Base-by-base conservation (phyloP, 2,113 vertebrate genomes). In the Lasiurus borealis region DNA sequence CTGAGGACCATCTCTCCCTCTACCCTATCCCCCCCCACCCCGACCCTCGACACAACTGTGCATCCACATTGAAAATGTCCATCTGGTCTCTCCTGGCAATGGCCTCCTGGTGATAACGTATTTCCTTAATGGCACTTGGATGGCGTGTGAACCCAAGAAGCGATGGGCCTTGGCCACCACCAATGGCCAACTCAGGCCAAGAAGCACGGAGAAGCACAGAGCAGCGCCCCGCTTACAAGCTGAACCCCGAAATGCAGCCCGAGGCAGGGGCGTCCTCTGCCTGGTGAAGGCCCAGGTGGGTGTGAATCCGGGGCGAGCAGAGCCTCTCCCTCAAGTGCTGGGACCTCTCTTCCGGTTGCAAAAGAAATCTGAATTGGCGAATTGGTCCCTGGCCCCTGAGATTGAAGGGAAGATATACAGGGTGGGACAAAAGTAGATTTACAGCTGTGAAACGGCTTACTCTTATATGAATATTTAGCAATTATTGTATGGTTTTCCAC, bases 81-180 rank as follows among this genome's bases (percentile, higher is more conserved):
- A 95, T 95, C 90, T 97, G 96, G 73, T 82, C 40, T 96, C 76
- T 80, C 59, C 85, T 90, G 68, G 95, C 85, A 80, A 10, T 3
- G 40, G 69, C 10, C 40, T 83, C 29, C 29, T 91, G 13, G 12
- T 48, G 92, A 96, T 78, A 91, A 76, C 27, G 21, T 89, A 87
- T 57, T 94, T 97, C 88, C 78, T 80, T 94, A 69, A 57, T 31
- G 81, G 90, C 44, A 50, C 46, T 91, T 69, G 69, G 50, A 64
- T 40, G 75, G 82, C 69, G n/a, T 64, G 29, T 75, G 95, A 90
- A 75, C 78, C 68, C 46, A 59, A 71, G 73, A 52, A 93, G 78
- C 52, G 12, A 14, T 21, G 23, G 84, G 25, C 46, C 25, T 36
- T 48, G 13, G n/a, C 12, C 52, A 64, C 12, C 52, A 64, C 44